Evolutionary conservation across 2,888 invertebrate species (phyloP), one percentile per base, ranked within the genome.

Genomic region (Cantharis flavilabris): DNA sequence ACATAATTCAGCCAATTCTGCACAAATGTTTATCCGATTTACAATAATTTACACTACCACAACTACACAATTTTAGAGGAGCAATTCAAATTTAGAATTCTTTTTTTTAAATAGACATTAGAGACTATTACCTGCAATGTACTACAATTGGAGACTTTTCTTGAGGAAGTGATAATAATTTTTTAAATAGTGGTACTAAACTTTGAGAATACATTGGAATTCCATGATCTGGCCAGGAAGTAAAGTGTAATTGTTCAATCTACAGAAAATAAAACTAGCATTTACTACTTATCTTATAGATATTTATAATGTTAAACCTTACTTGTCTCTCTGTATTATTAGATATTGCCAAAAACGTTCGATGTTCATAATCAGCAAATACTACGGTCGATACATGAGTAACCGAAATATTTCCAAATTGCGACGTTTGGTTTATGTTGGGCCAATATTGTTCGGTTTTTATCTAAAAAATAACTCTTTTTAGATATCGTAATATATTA

Each of bases 361-460:
- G 82, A 67, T 85, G 84, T 11, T 87, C 87, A 76, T 85, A 89
- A 81, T 89, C 87, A 2, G 88, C 87, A 76, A 85, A 87, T 1
- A 88, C 83, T 62, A 85, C 83, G 62, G 86, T 83, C 13, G 85
- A 84, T 0, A 83, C 72, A 67, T 85, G 87, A 26, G 84, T 76
- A 1, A 90, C 86, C 2, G 82, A 79, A 4, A 90, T 83, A 1
- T 85, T 83, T 4, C 86, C 88, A 75, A 86, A 88, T 4, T 84
- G 83, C n/a, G 84, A 80, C 73, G 86, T 85, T 79, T 89, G 86
- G 20, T 89, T 87, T 13, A 88, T 86, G 28, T 89, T 88, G 1
- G 89, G 89, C 90, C 90, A 90, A 80, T 90, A 90, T 81, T 89
- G 88, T 71, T 90, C 89, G 76, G 90, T 89, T 81, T 90, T 90